phyloP scores from a whole-genome alignment of 2,113 vertebrate species.

The Myrmecobius fasciatus region DNA sequence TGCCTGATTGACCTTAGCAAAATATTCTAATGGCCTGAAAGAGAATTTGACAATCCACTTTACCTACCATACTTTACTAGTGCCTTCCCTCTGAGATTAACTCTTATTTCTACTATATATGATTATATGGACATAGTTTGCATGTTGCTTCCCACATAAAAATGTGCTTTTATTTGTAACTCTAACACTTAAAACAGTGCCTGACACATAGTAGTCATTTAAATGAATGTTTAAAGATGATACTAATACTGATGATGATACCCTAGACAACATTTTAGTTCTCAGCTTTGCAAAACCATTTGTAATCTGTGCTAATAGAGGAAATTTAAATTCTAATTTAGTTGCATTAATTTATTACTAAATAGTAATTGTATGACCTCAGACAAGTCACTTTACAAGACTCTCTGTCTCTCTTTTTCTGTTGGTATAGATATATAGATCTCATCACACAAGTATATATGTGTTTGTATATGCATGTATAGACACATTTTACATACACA shows the following conservation, averaged over 20 bases:
- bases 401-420: background rate
- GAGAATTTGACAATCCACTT: background rate
- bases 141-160: background rate
- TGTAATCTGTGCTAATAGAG: background rate
- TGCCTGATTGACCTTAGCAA: background rate
- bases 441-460: background rate
- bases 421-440: too few relatives aligned
- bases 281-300: background rate
- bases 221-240: background rate
- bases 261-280: background rate
- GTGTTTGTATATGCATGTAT: too few relatives aligned
- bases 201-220: background rate
- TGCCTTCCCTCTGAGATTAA: background rate
- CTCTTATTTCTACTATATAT: background rate
- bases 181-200: background rate
- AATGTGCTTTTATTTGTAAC: background rate
- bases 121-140: background rate
- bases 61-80: background rate
- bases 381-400: background rate
- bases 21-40: background rate
- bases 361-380: background rate
- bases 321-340: background rate
- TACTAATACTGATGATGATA: background rate
- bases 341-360: background rate
- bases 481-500: too few relatives aligned